Conservation (phyloP, 37 sponge, comb jelly and placozoan species). For the Eunapius fragilis region DNA sequence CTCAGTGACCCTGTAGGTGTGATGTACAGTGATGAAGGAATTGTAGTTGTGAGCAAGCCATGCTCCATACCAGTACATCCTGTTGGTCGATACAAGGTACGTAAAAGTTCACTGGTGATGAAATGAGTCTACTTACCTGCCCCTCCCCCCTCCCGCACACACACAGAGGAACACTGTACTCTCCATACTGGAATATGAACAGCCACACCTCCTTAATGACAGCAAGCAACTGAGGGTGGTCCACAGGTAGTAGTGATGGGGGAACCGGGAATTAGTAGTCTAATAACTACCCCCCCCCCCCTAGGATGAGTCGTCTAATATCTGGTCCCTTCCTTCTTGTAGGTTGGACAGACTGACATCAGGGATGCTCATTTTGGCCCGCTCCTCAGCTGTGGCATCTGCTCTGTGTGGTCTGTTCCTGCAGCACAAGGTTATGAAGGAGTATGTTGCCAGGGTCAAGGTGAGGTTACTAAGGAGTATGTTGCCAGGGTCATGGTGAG, state of each 20-base stretch:
- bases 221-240: conserved; percentile 19
- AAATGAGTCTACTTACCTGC: not conserved
- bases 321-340: not conserved
- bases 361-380: conserved; percentile 37
- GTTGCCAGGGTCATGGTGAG: too few relatives aligned
- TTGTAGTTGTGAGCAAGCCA: conserved; percentile 85
- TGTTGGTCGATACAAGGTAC: conserved; percentile 44
- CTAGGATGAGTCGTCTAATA: too few relatives aligned
- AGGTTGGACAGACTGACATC: conserved; percentile 64
- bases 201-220: conserved; percentile 24
- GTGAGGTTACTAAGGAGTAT: not conserved
- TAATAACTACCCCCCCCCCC: too few relatives aligned
- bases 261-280: too few relatives aligned
- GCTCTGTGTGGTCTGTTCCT: not conserved
- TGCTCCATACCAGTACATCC: conserved; percentile 85
- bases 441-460: not conserved
- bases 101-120: not conserved
- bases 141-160: too few relatives aligned
- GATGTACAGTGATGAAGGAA: conserved; percentile 47
- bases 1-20: conserved; percentile 44
- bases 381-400: conserved; percentile 2
- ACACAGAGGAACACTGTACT: conserved; percentile 44
- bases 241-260: conserved; percentile 48
- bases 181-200: conserved; percentile 28
- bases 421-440: conserved; percentile 26